Evolutionary conservation across 2,113 vertebrate species (phyloP), one percentile per base, ranked within the genome.

Genomic region (Clarias magur): DNA sequence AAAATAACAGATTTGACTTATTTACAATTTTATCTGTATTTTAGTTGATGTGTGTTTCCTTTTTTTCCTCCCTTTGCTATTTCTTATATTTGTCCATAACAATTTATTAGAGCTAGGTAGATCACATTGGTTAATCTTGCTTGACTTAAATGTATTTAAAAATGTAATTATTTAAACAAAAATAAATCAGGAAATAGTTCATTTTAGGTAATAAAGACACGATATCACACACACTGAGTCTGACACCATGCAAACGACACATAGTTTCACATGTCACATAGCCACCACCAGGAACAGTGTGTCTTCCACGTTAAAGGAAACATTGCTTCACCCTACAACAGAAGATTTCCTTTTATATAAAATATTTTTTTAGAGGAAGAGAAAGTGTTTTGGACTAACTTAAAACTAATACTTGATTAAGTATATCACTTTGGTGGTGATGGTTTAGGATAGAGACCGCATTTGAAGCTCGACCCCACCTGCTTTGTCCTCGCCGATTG

Each of bases 401-500:
- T 34, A 34, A 4, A 80, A 21, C 1, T 54, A 27, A 62, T 34
- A 21, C 15, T 81, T 4, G 25, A n/a, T 0, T 42, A 17, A 23
- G 11, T 12, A 42, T 4, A 34, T 34, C 30, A 34, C 42, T 25
- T 79, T 57, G 6, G 4, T 30, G 17, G 8, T 80, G 13, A 83
- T 67, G n/a, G 6, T 13, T 83, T 48, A 68, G 62, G 16, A 53
- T 53, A 5, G 25, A 21, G 10, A 2, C 30, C 42, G 21, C 12
- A 23, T 63, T 23, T 38, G 16, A 16, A 25, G 11, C 25, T 2
- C 57, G n/a, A 23, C 19, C 42, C 60, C 34, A 68, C 92, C 88
- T 88, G 80, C 84, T 48, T 63, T 17, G 3, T 57, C 80, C 56
- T 90, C 92, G 84, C 89, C 54, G 83, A 82, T 85, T 7, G 90